Evolutionary conservation across 2,888 invertebrate species (phyloP).

Genomic region (Drosophila ochracea): DNA sequence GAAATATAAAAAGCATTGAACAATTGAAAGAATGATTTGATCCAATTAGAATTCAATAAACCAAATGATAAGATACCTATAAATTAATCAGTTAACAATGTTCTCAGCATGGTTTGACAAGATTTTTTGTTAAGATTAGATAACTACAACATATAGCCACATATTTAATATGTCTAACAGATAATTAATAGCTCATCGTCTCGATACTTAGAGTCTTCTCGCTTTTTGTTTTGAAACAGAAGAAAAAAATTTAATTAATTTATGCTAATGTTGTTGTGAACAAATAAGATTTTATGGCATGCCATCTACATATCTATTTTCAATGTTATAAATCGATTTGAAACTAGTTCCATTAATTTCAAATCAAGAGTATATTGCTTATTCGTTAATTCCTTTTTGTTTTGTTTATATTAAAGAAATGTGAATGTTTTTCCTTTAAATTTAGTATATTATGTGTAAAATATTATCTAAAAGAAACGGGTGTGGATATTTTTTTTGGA

Average conservation of each 20-base stretch:
- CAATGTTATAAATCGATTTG: neutral
- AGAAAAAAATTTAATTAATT: neutral
- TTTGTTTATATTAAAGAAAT: neutral
- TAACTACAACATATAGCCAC: neutral
- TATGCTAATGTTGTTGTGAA: constrained; percentile 10
- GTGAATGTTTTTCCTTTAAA: neutral
- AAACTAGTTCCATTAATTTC: neutral
- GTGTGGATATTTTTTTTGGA: neutral
- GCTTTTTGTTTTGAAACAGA: neutral
- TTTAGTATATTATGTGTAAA: constrained; percentile 9
- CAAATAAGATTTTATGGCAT: neutral
- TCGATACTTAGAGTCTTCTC: neutral
- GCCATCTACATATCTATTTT: neutral
- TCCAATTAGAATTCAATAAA: neutral
- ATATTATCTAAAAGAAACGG: constrained; percentile 29
- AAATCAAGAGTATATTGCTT: neutral
- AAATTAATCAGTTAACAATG: neutral
- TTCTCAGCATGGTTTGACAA: neutral
- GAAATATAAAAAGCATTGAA: neutral
- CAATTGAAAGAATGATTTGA: neutral
- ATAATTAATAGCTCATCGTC: neutral
- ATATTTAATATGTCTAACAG: neutral
- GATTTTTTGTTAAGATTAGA: neutral
- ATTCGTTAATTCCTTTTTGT: neutral
- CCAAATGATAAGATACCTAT: no score